Evolutionary conservation across 2,797 vertebrate genomes (phyloP).

Genomic region (Sarcophilus harrisii): DNA sequence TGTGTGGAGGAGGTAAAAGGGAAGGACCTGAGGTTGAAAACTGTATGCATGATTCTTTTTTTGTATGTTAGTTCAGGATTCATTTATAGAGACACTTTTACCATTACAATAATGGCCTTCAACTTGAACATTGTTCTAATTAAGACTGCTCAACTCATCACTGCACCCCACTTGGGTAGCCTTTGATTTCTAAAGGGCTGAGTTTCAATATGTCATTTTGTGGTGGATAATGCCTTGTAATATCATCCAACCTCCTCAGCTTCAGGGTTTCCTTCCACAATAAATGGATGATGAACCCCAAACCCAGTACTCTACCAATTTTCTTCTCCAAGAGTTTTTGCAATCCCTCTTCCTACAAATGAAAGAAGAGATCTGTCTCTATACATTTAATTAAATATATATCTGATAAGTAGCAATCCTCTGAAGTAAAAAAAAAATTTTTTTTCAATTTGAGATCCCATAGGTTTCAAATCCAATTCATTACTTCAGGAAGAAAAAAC

Average conservation of each 20-base stretch:
- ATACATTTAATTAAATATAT: background rate
- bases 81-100: constrained; percentile 5
- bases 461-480: constrained; percentile 59
- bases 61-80: background rate
- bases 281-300: constrained; percentile 7
- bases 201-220: constrained; percentile 7
- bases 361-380: constrained; percentile 28
- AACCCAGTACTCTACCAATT: constrained; percentile 12
- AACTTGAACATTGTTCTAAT: accelerated
- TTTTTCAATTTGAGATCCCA: constrained; percentile 28
- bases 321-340: background rate
- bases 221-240: constrained; percentile 21
- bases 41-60: constrained; percentile 14
- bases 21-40: constrained; percentile 15
- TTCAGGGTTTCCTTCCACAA: background rate
- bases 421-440: background rate
- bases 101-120: constrained; percentile 13
- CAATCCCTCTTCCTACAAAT: constrained; percentile 17
- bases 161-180: background rate
- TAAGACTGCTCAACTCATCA: background rate
- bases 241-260: background rate
- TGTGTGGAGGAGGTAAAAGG: background rate
- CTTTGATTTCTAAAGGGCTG: background rate
- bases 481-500: constrained; percentile 69
- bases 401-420: background rate